phyloP scores from a whole-genome alignment of 2,797 vertebrate genomes.

The Clamator glandarius region DNA sequence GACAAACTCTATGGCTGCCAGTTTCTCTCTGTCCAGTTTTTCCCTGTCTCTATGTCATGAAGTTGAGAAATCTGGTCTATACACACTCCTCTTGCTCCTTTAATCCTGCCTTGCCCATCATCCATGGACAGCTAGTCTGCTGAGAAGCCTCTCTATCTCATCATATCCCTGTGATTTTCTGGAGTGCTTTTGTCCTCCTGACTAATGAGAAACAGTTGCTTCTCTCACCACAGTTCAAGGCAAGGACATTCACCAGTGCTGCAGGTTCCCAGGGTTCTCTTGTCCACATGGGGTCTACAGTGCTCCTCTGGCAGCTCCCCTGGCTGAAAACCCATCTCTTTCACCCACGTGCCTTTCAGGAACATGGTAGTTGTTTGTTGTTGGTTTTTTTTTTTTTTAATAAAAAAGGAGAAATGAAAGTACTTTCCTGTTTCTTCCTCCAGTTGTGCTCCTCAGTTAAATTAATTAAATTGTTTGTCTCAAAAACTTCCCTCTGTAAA shows the following conservation, averaged over 20 bases:
- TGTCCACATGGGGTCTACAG: neutral
- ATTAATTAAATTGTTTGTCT: constrained; percentile 22
- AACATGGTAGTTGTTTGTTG: neutral
- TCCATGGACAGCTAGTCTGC: neutral
- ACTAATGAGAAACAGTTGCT: neutral
- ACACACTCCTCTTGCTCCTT: neutral
- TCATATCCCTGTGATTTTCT: neutral
- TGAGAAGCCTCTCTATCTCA: neutral
- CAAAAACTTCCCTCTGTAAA: constrained; percentile 1
- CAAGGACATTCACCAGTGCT: neutral
- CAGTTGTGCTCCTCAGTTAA: neutral
- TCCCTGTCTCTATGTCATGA: rapidly evolving
- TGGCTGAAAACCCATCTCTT: neutral
- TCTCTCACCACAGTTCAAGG: neutral
- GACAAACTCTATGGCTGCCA: rapidly evolving
- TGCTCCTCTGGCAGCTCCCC: neutral
- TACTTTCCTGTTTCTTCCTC: neutral
- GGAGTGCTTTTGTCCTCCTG: neutral
- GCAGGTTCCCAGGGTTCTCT: neutral
- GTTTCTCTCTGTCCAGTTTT: neutral
- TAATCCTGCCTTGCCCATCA: neutral
- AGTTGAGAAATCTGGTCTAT: neutral
- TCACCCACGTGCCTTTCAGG: neutral
- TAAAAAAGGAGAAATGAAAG: neutral
- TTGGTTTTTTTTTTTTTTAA: no score